Conservation (phyloP, 2,888 invertebrate species). For the Neelides folsomi region DNA sequence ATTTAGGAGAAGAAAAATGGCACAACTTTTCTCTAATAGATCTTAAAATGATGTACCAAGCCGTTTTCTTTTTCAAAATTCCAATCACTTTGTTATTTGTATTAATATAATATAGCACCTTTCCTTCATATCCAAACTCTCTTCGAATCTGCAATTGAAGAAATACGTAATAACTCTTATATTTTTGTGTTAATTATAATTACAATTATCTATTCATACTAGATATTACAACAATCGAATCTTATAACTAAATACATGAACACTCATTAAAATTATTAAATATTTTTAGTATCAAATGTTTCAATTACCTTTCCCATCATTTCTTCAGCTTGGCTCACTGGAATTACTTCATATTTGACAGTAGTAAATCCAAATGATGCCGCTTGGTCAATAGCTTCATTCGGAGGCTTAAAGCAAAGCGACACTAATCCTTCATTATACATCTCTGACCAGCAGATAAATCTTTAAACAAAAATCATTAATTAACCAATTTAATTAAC, state of each 20-base stretch:
- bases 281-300: neutral
- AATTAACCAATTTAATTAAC: neutral
- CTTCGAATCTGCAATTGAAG: conserved; percentile 34
- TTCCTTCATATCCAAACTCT: conserved; percentile 38
- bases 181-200: neutral
- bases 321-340: conserved; percentile 33
- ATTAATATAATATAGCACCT: conserved; percentile 40
- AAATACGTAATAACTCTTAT: neutral
- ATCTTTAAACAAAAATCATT: conserved; percentile 11
- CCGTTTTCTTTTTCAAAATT: conserved; percentile 41
- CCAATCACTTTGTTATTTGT: conserved; percentile 37
- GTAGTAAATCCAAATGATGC: conserved; percentile 23
- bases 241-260: too few relatives aligned
- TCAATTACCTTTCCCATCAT: conserved; percentile 34
- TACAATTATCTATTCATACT: too few relatives aligned
- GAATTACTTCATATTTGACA: conserved; percentile 35
- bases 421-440: conserved; percentile 11
- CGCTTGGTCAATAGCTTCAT: conserved; percentile 24
- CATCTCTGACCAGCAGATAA: conserved; percentile 27
- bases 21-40: conserved; percentile 33
- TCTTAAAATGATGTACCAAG: conserved; percentile 38
- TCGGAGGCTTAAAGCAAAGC: conserved; percentile 16
- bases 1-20: conserved; percentile 11
- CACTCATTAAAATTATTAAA: neutral
- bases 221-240: too few relatives aligned